Evolutionary conservation across 2,113 vertebrate species (phyloP).

Genomic region (Amphilophus citrinellus): DNA sequence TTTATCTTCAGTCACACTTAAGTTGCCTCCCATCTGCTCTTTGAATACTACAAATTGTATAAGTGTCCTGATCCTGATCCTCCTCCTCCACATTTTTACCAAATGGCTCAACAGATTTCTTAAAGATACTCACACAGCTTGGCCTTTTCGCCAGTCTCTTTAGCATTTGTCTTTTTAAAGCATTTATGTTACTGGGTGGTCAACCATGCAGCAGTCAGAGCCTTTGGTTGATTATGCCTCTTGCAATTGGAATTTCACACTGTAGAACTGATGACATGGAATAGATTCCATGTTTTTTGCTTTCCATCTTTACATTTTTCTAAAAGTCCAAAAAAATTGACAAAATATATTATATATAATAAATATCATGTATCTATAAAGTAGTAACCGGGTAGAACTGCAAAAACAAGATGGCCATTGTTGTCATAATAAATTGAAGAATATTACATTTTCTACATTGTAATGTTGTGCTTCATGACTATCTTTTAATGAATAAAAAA

Average conservation of each 20-base stretch:
- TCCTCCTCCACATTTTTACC: slow-evolving; percentile 26
- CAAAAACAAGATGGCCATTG: background rate
- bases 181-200: background rate
- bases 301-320: background rate
- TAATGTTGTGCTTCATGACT: background rate
- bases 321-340: background rate
- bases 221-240: slow-evolving; percentile 13
- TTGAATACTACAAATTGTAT: slow-evolving; percentile 53
- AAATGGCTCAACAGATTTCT: slow-evolving; percentile 53
- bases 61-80: slow-evolving; percentile 42
- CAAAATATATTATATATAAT: background rate
- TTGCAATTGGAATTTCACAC: slow-evolving; percentile 35
- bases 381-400: background rate
- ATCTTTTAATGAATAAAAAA: too few relatives aligned
- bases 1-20: slow-evolving; percentile 56
- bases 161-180: background rate
- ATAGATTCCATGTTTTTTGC: background rate
- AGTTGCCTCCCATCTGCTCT: slow-evolving; percentile 65
- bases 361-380: background rate
- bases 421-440: background rate
- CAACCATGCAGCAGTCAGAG: background rate
- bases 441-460: background rate
- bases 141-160: slow-evolving; percentile 39
- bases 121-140: slow-evolving; percentile 23
- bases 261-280: background rate